Base-by-base conservation (phyloP, 1,140 invertebrate species). In the Danaus plexippus region DNA sequence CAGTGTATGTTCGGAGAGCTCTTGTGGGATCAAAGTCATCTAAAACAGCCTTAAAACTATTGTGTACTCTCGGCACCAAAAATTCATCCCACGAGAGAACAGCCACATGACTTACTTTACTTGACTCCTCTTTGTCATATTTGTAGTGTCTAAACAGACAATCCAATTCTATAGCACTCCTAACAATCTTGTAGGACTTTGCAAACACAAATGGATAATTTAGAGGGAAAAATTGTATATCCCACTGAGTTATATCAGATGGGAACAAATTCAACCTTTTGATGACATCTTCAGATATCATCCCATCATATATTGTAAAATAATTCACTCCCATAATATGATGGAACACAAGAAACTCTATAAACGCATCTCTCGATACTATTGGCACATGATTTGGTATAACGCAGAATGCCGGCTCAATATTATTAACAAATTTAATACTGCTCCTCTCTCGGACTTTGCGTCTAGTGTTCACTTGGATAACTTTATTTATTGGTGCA, bases 11-110 rank as follows among this genome's bases (percentile, higher is more conserved):
- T 55, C 73, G 67, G 15, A 82, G 54, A 44, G 75, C 72, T 66
- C 80, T 77, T 15, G 67, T 80, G 5, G 81, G 76, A 62, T 88
- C 86, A 66, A 82, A 80, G 47, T 85, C 76, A 54, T 72, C 71
- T 44, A 88, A 54, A 13, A 87, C 67, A 47, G 74, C 77, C 57
- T 85, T 87, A 5, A 88, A 56, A 43, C 80, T 85, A 54, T 82
- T 87, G 69, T 90, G 88, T 47, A 89, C 87, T 53, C 88, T 88
- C 1, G 91, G 89, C 9, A 91, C 88, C 43, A 93, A 73, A 59
- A 90, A 92, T 62, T 94, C 91, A 66, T 92, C 89, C 89, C 91
- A 90, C 0, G 89, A 87, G 9, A 92, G 67, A 1, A 88, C 81
- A 45, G 87, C 69, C 9, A 88, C 83, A 77, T 91, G 90, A 61